These are phyloP conservation scores for Anhinga rufa DNA, from an alignment of 2,113 vertebrate species.

Conservation along the genomic window DNA sequence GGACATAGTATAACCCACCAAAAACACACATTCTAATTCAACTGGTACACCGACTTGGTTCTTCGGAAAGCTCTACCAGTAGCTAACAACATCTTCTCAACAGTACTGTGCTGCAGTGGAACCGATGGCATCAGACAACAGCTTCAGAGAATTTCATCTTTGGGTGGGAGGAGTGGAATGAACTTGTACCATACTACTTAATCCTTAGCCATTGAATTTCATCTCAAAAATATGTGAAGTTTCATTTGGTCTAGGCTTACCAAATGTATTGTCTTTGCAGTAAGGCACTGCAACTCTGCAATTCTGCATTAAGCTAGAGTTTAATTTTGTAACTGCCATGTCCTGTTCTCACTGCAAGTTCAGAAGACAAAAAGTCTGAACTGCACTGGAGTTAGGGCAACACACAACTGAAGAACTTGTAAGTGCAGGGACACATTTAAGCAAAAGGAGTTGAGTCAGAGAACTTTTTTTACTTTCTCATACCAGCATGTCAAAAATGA, in stretches of 20 bases:
- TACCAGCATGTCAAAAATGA: neutral
- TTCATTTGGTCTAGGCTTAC: conserved; percentile 8
- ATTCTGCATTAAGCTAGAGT: neutral
- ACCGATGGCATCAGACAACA: neutral
- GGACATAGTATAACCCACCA: neutral
- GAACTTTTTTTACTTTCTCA: neutral
- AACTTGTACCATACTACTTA: neutral
- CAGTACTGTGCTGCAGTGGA: neutral
- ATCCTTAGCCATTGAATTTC: neutral
- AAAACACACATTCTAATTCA: neutral
- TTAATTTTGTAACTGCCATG: neutral
- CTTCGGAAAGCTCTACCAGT: neutral
- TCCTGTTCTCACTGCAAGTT: neutral
- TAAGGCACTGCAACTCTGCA: neutral
- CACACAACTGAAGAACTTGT: neutral
- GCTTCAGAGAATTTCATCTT: neutral
- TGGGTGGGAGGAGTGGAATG: neutral
- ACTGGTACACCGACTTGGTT: neutral
- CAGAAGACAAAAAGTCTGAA: conserved; percentile 1
- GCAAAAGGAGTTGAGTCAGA: neutral
- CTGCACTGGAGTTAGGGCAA: neutral
- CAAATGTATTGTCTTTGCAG: neutral
- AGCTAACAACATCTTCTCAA: neutral
- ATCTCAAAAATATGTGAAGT: neutral
- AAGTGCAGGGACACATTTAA: neutral